Percentiles rank a stretch among this genome's conserved stretches.
phyloP scores from a whole-genome alignment of 2,113 vertebrate species.

The Prochilodus magdalenae region DNA sequence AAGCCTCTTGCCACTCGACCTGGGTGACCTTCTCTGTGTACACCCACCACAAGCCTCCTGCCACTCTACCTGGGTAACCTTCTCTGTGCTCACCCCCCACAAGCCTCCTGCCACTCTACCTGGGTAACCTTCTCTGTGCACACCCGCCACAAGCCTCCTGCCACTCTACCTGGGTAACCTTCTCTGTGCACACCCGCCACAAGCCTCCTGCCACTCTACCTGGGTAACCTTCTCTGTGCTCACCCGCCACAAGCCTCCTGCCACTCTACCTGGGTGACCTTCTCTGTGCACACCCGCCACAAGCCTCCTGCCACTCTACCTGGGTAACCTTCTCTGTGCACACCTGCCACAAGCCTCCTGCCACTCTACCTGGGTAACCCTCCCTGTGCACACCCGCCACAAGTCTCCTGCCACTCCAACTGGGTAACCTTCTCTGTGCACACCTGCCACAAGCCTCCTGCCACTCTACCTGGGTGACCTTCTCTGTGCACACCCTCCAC shows the following conservation, averaged over 20 bases:
- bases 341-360: not conserved
- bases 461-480: too few species aligned
- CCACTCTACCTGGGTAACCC: too few species aligned
- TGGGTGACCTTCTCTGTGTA: too few species aligned
- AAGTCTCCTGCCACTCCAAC: not conserved
- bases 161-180: too few species aligned
- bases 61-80: too few species aligned
- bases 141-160: not conserved
- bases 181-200: not conserved
- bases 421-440: too few species aligned
- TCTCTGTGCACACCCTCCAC: not conserved
- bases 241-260: not conserved
- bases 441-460: not conserved
- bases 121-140: too few species aligned
- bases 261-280: too few species aligned
- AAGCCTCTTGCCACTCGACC: not conserved
- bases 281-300: not conserved
- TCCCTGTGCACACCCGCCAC: not conserved
- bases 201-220: not conserved
- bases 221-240: too few species aligned
- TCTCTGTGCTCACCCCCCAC: too few species aligned
- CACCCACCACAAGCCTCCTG: not conserved
- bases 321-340: too few species aligned
- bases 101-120: not conserved
- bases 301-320: not conserved